Conservation (phyloP, 1,140 invertebrate genomes). For the Apis mellifera region DNA sequence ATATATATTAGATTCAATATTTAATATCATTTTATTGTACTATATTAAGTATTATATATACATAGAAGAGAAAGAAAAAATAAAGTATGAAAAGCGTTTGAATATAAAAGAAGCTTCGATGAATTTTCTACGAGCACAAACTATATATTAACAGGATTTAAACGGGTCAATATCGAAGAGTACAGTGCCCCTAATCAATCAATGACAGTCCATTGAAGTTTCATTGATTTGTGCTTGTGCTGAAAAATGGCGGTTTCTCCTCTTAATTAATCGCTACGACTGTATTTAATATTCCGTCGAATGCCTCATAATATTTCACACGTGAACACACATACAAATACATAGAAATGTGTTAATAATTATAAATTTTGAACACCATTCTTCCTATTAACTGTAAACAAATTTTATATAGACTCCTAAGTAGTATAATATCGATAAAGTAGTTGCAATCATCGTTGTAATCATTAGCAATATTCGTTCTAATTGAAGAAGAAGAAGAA, state of each 20-base stretch:
- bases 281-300: constrained; percentile 31
- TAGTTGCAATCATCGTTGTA: constrained; percentile 6
- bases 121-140: constrained; percentile 22
- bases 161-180: constrained; percentile 16
- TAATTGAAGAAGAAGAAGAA: too few relatives aligned
- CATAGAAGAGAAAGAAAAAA: neutral
- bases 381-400: neutral
- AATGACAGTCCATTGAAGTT: constrained; percentile 16
- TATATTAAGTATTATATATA: neutral
- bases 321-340: neutral
- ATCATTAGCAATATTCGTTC: constrained; percentile 16
- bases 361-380: neutral
- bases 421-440: constrained; percentile 15
- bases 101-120: neutral
- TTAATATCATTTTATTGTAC: neutral
- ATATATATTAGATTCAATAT: neutral
- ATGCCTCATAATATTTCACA: neutral
- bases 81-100: neutral
- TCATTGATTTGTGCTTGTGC: constrained; percentile 20
- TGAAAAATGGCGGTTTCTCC: constrained; percentile 1
- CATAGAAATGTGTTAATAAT: neutral
- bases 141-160: neutral
- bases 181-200: constrained; percentile 33
- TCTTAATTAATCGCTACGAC: constrained; percentile 11
- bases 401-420: neutral